Percentiles rank a stretch among this genome's conserved stretches.
These are phyloP conservation scores for Taenaris catops DNA, from an alignment of 2,888 invertebrate genomes.

Conservation along the genomic window DNA sequence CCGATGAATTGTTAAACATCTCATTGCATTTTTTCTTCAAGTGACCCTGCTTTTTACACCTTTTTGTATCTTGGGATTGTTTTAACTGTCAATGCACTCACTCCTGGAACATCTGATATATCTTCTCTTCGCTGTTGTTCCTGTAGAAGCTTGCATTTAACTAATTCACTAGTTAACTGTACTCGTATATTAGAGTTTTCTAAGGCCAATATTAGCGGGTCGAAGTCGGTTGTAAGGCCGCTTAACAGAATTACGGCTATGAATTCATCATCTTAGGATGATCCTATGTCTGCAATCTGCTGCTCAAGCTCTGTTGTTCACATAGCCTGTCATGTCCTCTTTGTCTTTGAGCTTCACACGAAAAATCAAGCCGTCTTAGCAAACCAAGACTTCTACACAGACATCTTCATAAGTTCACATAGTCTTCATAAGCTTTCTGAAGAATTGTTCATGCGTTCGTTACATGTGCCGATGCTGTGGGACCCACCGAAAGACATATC, in stretches of 20 bases:
- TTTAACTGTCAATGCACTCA: no score
- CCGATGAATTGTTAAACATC: no score
- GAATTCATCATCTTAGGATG: conserved; percentile 25
- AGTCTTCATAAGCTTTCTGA: neutral
- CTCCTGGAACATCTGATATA: no score
- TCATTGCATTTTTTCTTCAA: no score
- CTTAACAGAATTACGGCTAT: conserved; percentile 23
- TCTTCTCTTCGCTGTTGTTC: conserved; percentile 17
- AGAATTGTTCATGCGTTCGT: neutral
- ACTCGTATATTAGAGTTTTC: conserved; percentile 24
- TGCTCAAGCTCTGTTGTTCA: conserved; percentile 8
- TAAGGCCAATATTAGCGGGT: conserved; percentile 18
- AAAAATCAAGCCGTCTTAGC: neutral
- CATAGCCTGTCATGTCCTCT: neutral
- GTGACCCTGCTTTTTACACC: no score
- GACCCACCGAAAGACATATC: no score
- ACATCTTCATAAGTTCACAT: no score
- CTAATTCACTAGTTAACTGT: conserved; percentile 19
- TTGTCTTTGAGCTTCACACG: no score
- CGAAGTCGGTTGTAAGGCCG: conserved; percentile 22
- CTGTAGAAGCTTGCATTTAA: conserved; percentile 19
- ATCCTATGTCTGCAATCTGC: conserved; percentile 22
- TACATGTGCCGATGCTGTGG: no score
- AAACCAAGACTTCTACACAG: neutral
- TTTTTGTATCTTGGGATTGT: no score